Base-by-base conservation (phyloP, 2,888 invertebrate species). In the Drosophila fungiperda region DNA sequence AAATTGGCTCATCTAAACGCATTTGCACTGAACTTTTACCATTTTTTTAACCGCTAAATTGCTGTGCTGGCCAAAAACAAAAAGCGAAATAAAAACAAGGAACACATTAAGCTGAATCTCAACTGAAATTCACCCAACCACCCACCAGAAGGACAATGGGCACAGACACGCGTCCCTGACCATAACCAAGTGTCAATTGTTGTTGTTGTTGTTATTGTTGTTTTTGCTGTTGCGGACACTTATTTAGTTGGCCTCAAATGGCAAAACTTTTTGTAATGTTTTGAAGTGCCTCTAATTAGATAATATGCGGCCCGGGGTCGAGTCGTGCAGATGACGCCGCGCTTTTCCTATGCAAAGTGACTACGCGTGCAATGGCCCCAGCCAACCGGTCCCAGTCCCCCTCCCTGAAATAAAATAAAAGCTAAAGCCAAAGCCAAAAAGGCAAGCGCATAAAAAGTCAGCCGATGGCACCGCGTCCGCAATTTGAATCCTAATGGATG, bases 401-500 rank as follows among this genome's bases (percentile, higher is more conserved):
- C 23, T 7, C 54, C 26, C 32, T 59, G 17, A 59, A 71, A 65
- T 50, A 57, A 69, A 70, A 72, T 67, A 76, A 73, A 59, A 70
- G 54, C 33, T 11, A 70, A 71, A 64, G 54, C 26, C 15, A 70
- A 71, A 64, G 81, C 59, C 82, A 77, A 78, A 83, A 87, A 78
- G 86, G 73, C 78, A 80, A 80, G 78, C 80, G 83, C 79, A 89
- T 86, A 83, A 87, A 85, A 78, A 75, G 64, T 58, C 69, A 74
- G 58, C 63, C 63, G 76, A 82, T 72, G 80, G 68, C 71, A 81
- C 78, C 74, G 71, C 69, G 79, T 73, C 78, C 75, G 79, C 89
- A 84, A 86, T 90, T 87, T 86, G 90, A 86, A 89, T 88, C 87
- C 87, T 88, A 88, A 88, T 88, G 87, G 90, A 88, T 88, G 90